Conservation (phyloP, 1,140 invertebrate species). For the Pollicipes pollicipes region DNA sequence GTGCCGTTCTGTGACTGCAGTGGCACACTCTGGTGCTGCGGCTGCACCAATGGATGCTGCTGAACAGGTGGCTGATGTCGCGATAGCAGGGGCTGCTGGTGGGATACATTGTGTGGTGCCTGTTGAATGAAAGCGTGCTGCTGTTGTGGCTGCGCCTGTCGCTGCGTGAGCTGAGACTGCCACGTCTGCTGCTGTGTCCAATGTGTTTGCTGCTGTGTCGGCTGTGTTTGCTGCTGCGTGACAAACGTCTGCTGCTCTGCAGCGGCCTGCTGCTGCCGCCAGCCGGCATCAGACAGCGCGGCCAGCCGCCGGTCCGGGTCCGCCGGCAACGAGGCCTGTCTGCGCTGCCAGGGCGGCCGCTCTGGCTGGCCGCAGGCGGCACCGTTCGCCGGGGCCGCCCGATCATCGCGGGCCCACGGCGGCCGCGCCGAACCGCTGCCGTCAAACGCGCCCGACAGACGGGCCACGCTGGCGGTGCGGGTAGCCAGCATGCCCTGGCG, state of each 20-base stretch:
- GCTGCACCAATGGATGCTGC: not conserved
- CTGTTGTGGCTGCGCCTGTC: not conserved
- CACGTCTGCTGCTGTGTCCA: no score
- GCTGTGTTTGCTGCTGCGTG: not conserved
- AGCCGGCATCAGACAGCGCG: not conserved
- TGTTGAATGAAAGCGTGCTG: not conserved
- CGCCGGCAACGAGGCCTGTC: not conserved
- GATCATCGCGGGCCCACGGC: not conserved
- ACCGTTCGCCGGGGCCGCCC: not conserved
- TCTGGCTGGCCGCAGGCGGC: not conserved
- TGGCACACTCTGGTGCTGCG: no score
- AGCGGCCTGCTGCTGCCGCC: not conserved
- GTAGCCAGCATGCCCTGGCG: no score
- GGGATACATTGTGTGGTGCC: not conserved
- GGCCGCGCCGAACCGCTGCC: no score
- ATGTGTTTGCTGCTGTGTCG: not conserved
- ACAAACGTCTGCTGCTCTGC: no score
- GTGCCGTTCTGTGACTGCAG: no score
- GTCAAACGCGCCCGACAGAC: no score
- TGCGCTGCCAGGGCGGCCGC: not conserved
- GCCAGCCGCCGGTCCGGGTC: not conserved
- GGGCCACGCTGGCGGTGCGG: no score
- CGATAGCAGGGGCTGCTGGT: no score
- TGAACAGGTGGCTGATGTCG: no score
- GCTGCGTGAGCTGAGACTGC: no score